Evolutionary conservation across 2,797 vertebrate species (phyloP), one percentile per base, ranked within the genome.

Genomic region (Columba guinea): DNA sequence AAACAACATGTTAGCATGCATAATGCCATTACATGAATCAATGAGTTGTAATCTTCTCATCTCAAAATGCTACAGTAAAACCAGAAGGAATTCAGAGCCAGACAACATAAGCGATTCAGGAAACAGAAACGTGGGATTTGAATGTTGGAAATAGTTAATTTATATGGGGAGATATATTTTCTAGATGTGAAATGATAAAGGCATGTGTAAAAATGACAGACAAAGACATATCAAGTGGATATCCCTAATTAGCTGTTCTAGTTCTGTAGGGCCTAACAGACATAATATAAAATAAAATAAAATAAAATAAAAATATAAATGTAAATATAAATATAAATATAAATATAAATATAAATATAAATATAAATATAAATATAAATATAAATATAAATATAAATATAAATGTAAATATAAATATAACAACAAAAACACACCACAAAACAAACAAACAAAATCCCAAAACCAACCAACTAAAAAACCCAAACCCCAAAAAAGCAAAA

Each of bases 11-110:
- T 96, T 96, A 93, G 87, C 74, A 55, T 85, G 80, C 87, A 93
- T 90, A 94, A 96, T 89, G 71, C 84, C 64, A 84, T 95, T 96
- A 90, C 71, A 85, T 39, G 84, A 94, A 96, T 95, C 91, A 90
- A 94, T 96, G 91, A 62, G 34, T 84, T 90, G 93, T 94, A 87
- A 90, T 95, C 80, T 93, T 92, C 37, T 70, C 51, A n/a, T 80
- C 77, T 96, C 71, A 64, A 87, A 95, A 95, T 26, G 21, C 37
- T 77, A 48, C 67, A 44, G 49, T 53, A 71, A 88, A 92, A 53
- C 0, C 28, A 73, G 24, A 75, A 84, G 34, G 34, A 85, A 35
- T 59, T 84, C 32, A 87, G 77, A 93, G n/a, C 7, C 34, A 51
- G 46, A 77, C 35, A 74, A 62, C 32, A 70, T 74, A 89, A 91